phyloP scores from a whole-genome alignment of 2,113 vertebrate species.

The Sminthopsis crassicaudata region DNA sequence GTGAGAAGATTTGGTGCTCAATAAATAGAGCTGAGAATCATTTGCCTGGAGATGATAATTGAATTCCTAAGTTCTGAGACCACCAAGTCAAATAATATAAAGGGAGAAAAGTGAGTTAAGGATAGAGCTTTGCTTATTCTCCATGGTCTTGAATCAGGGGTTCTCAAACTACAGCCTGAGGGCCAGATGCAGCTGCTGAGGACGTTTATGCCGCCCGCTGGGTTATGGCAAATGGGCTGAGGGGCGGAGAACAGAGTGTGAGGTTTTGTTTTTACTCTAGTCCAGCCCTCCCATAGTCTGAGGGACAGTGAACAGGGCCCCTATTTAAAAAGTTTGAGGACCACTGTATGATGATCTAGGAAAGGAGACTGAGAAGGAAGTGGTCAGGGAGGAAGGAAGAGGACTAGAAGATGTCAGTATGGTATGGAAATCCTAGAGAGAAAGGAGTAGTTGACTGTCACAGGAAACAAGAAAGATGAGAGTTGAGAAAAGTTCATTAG shows the following conservation, averaged over 20 bases:
- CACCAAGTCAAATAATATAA: neutral
- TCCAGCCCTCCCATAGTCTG: too few species aligned
- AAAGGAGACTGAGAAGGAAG: neutral
- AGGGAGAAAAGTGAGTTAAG: neutral
- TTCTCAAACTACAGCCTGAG: too few species aligned
- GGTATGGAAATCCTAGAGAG: neutral
- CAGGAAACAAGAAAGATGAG: neutral
- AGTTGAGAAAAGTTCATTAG: neutral
- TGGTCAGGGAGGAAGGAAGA: neutral
- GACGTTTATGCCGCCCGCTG: too few species aligned
- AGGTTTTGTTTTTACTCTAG: too few species aligned
- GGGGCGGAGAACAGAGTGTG: too few species aligned
- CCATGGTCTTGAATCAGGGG: neutral
- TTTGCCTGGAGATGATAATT: neutral
- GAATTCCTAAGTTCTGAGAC: neutral
- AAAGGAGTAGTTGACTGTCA: neutral
- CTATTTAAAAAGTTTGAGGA: too few species aligned
- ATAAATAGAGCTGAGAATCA: neutral
- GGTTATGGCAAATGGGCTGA: too few species aligned
- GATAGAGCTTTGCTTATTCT: neutral
- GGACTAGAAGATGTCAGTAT: neutral
- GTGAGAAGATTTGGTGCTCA: neutral
- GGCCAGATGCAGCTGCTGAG: too few species aligned
- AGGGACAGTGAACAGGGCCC: too few species aligned
- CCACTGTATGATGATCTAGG: neutral